Percentiles rank a stretch among this genome's conserved stretches.
These are phyloP conservation scores for Acarapis woodi DNA, from an alignment of 1,140 invertebrate genomes.

Conservation along the genomic window DNA sequence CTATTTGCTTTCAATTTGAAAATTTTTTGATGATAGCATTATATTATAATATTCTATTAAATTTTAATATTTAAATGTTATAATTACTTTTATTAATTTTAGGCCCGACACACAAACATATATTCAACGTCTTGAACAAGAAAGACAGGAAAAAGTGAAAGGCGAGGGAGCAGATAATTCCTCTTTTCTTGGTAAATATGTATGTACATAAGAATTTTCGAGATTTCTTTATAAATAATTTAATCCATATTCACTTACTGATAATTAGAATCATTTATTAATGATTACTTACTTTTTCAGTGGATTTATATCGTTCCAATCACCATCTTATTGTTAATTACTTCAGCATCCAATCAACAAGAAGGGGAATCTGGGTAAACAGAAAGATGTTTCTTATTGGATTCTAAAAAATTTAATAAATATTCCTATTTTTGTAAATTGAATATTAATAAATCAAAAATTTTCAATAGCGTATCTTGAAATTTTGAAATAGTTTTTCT, in stretches of 20 bases:
- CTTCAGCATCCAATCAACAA: conserved; percentile 49
- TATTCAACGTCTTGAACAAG: conserved; percentile 63
- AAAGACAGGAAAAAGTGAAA: conserved; percentile 57
- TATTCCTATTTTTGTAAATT: too few relatives aligned
- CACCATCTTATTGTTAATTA: conserved; percentile 49
- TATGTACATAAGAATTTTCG: conserved; percentile 26
- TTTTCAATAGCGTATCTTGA: too few relatives aligned
- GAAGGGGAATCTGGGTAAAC: too few relatives aligned
- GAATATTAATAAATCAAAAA: too few relatives aligned
- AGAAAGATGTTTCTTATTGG: too few relatives aligned
- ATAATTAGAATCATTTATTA: too few relatives aligned
- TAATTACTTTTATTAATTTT: conserved; percentile 15
- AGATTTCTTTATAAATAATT: not conserved
- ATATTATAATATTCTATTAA: conserved; percentile 6
- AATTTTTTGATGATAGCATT: too few relatives aligned
- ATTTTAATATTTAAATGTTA: not conserved
- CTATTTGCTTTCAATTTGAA: not conserved
- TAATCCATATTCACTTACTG: too few relatives aligned
- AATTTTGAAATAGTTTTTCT: too few relatives aligned
- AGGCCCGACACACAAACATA: conserved; percentile 72
- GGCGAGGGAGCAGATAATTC: conserved; percentile 69
- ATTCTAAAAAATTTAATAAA: too few relatives aligned
- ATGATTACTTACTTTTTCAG: conserved; percentile 26
- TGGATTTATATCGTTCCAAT: conserved; percentile 86
- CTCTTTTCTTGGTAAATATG: conserved; percentile 86